Evolutionary conservation across 2,797 vertebrate genomes (phyloP).

Genomic region (Siniperca scherzeri): DNA sequence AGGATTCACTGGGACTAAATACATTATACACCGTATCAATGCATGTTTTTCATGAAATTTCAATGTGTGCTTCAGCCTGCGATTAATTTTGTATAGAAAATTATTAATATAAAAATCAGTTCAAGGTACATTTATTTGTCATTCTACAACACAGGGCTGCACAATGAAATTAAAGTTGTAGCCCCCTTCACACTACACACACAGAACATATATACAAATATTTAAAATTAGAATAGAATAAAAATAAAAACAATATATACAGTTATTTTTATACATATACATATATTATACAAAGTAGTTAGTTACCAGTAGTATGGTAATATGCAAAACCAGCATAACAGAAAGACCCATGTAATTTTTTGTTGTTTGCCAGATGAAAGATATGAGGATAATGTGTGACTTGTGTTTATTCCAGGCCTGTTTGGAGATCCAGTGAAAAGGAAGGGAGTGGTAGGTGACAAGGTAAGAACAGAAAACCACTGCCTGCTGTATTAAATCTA

Average conservation of each 20-base stretch:
- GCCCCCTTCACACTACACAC: too few species aligned
- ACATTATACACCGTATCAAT: background rate
- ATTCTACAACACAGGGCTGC: too few species aligned
- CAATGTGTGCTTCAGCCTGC: background rate
- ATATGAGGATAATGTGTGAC: background rate
- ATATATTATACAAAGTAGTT: too few species aligned
- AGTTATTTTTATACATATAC: too few species aligned
- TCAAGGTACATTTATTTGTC: too few species aligned
- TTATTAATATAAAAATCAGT: background rate
- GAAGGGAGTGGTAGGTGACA: constrained; percentile 92
- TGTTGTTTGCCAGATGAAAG: background rate
- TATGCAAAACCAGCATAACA: too few species aligned
- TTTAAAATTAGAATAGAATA: too few species aligned
- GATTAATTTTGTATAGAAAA: background rate
- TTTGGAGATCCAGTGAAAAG: constrained; percentile 92
- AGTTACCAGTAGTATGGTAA: too few species aligned
- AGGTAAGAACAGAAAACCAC: constrained; percentile 79
- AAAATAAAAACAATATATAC: too few species aligned
- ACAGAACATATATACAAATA: too few species aligned
- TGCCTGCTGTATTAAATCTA: background rate
- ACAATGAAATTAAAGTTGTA: too few species aligned
- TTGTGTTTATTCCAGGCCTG: constrained; percentile 83
- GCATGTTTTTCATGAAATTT: background rate
- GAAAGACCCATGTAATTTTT: too few species aligned
- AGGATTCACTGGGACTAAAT: background rate